A percentile compares a stretch with the other conserved stretches of the same genome.
These are phyloP conservation scores for Calosoma granatense DNA, from an alignment of 1,140 invertebrate species.

Conservation along the genomic window DNA sequence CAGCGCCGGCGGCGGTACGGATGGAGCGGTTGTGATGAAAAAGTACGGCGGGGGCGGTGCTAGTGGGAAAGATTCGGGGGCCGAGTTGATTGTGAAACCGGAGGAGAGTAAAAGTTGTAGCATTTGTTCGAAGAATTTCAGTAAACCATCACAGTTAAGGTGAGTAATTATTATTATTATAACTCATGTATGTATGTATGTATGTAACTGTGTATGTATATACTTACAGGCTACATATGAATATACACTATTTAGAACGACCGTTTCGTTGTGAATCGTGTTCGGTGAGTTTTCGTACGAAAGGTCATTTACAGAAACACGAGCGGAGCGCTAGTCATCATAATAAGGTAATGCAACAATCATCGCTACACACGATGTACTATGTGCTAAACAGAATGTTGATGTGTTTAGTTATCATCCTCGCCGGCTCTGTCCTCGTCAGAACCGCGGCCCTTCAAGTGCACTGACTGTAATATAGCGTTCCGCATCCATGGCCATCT, in stretches of 20 bases:
- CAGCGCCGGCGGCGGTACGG: conserved; percentile 17
- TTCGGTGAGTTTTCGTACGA: conserved; percentile 81
- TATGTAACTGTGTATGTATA: neutral
- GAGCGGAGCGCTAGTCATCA: conserved; percentile 81
- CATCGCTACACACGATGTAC: neutral
- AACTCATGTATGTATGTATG: neutral
- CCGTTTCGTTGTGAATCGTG: conserved; percentile 87
- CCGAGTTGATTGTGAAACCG: conserved; percentile 30
- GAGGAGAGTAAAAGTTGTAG: conserved; percentile 48
- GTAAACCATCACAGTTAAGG: conserved; percentile 77
- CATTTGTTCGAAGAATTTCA: conserved; percentile 86
- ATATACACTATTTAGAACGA: conserved; percentile 92
- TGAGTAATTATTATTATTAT: conserved; percentile 16
- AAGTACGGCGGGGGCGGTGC: conserved; percentile 17
- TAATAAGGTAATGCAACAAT: conserved; percentile 67
- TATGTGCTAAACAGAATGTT: neutral
- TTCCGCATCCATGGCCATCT: conserved; percentile 94
- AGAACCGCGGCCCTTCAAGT: conserved; percentile 90
- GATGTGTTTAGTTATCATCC: conserved; percentile 28
- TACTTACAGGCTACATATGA: conserved; percentile 64
- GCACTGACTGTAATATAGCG: conserved; percentile 88
- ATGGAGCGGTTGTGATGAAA: conserved; percentile 16
- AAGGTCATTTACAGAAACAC: conserved; percentile 87
- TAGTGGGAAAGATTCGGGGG: conserved; percentile 22
- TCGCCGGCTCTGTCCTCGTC: conserved; percentile 42